These are phyloP conservation scores for Calliopum simillimum DNA, from an alignment of 2,888 invertebrate species.

Conservation along the genomic window DNA sequence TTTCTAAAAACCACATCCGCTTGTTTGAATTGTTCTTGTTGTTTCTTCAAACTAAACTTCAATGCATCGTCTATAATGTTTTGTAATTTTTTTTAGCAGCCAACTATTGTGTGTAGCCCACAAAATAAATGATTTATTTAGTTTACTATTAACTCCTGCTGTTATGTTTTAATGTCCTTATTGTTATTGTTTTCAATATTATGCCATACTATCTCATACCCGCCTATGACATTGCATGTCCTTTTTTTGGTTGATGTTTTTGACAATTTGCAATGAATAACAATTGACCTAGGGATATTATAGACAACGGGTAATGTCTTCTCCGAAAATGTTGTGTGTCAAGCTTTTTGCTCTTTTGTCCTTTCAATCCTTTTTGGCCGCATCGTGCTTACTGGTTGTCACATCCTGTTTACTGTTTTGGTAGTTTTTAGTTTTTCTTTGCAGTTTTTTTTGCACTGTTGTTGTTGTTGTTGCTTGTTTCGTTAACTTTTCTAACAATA, in stretches of 20 bases:
- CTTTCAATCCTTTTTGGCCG: not conserved
- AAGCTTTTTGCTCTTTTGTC: slow-evolving; percentile 14
- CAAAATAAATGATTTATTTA: slow-evolving; percentile 34
- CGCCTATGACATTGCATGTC: not conserved
- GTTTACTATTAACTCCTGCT: slow-evolving; percentile 29
- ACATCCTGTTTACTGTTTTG: slow-evolving; percentile 17
- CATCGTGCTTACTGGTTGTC: slow-evolving; percentile 15
- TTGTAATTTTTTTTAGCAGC: no score
- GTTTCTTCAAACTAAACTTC: no score
- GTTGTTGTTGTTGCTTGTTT: slow-evolving; percentile 10
- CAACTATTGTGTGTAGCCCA: not conserved
- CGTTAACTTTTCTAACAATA: slow-evolving; percentile 11
- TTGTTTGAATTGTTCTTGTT: no score
- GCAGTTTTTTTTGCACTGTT: not conserved
- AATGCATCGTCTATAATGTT: no score
- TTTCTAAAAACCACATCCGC: no score
- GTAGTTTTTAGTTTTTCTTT: not conserved
- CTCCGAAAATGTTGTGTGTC: not conserved
- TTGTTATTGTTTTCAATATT: no score
- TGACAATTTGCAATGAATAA: slow-evolving; percentile 36
- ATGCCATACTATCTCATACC: not conserved
- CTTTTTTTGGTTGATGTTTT: slow-evolving; percentile 17
- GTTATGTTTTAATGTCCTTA: not conserved
- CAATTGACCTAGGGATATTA: slow-evolving; percentile 29
- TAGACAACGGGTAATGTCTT: slow-evolving; percentile 11